These are phyloP conservation scores for Trachelus stipa DNA, from an alignment of 2,888 invertebrate species.

Conservation along the genomic window DNA sequence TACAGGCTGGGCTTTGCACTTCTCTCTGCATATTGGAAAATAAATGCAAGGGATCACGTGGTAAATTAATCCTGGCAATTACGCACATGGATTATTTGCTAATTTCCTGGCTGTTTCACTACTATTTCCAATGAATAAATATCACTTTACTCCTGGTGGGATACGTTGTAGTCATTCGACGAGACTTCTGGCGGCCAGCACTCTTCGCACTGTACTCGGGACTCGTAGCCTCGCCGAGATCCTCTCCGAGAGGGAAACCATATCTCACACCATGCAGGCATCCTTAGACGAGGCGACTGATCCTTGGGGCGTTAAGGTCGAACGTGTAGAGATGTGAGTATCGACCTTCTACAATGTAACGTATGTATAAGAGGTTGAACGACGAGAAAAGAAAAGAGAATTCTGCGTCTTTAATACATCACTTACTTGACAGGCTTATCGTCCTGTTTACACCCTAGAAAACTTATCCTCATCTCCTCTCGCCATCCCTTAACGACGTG, in stretches of 20 bases:
- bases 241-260: slow-evolving; percentile 90
- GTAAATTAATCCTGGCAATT: neutral
- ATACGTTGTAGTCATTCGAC: slow-evolving; percentile 77
- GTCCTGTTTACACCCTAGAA: neutral
- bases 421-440: neutral
- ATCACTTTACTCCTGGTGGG: neutral
- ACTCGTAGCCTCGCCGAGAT: slow-evolving; percentile 93
- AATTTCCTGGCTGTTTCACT: neutral
- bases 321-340: slow-evolving; percentile 92
- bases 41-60: neutral
- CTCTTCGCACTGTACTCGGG: slow-evolving; percentile 89
- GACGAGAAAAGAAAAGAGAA: neutral
- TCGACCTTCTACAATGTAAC: slow-evolving; percentile 2
- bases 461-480: neutral
- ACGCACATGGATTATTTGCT: neutral
- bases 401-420: neutral
- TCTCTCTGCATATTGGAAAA: neutral
- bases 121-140: neutral
- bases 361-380: neutral
- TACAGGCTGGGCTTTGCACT: neutral
- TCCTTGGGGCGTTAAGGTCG: slow-evolving; percentile 94
- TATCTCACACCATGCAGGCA: slow-evolving; percentile 90
- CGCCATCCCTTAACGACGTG: neutral
- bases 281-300: slow-evolving; percentile 89
- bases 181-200: slow-evolving; percentile 84